phyloP scores from a whole-genome alignment of 2,797 vertebrate species.

The Gambusia yucatana region DNA sequence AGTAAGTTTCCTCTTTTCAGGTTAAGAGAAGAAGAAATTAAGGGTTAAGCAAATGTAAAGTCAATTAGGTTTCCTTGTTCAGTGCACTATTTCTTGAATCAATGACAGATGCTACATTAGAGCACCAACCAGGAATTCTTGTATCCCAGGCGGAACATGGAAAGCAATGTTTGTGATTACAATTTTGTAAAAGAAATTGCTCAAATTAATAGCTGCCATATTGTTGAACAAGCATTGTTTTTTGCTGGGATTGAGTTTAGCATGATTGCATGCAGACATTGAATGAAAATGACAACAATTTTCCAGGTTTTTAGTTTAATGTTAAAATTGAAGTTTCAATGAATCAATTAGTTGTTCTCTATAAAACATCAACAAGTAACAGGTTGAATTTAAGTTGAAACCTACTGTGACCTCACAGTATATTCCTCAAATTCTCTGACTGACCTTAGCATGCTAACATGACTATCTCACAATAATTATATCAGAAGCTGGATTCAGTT shows the following conservation, averaged over 20 bases:
- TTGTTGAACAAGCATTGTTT: not conserved
- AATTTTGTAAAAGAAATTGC: not conserved
- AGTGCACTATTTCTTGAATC: slow-evolving; percentile 18
- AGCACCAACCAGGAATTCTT: slow-evolving; percentile 6
- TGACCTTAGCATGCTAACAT: not conserved
- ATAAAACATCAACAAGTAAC: not conserved
- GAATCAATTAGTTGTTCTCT: not conserved
- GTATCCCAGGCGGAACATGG: not conserved
- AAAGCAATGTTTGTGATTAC: not conserved
- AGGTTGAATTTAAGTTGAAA: not conserved
- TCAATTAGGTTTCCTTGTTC: slow-evolving; percentile 32
- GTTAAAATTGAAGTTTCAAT: not conserved
- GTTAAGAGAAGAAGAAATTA: slow-evolving; percentile 35
- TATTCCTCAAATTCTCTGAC: not conserved
- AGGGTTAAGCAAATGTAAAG: slow-evolving; percentile 50
- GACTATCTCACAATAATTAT: not conserved
- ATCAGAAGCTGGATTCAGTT: not conserved
- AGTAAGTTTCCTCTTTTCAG: slow-evolving; percentile 42
- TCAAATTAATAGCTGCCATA: not conserved
- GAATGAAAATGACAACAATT: not conserved
- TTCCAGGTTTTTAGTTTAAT: not conserved
- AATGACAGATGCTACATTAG: slow-evolving; percentile 20
- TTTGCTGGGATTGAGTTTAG: not conserved
- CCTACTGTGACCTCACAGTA: not conserved
- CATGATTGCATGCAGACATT: not conserved